A percentile compares a stretch with the other conserved stretches of the same genome.
phyloP scores from a whole-genome alignment of 2,113 vertebrate genomes.

The Phrynocephalus versicolor region DNA sequence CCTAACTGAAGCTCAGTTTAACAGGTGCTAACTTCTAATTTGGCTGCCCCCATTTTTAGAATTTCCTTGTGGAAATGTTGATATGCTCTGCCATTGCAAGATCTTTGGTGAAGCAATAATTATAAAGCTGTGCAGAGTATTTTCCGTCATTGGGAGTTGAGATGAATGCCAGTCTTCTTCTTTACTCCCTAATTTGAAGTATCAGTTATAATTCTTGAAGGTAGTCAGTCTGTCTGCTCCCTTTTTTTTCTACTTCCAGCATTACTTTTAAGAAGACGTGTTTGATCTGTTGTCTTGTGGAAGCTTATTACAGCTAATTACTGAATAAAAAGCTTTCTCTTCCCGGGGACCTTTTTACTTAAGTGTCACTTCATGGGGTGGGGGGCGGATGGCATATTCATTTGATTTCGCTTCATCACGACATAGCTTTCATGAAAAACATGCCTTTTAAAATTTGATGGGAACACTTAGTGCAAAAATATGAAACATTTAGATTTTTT shows the following conservation, averaged over 20 bases:
- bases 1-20: too few species aligned
- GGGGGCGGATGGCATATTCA: conserved; percentile 19
- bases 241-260: conserved; percentile 8
- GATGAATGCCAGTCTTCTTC: conserved; percentile 37
- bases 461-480: conserved; percentile 36
- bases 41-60: too few species aligned
- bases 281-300: conserved; percentile 67
- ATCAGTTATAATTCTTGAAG: conserved; percentile 29
- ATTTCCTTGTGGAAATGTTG: too few species aligned
- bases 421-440: conserved; percentile 47
- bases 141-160: conserved; percentile 12
- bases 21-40: too few species aligned
- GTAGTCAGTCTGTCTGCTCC: conserved; percentile 4
- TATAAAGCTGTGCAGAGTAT: too few species aligned
- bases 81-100: too few species aligned
- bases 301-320: conserved; percentile 67
- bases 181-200: conserved; percentile 19
- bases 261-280: conserved; percentile 50
- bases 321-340: conserved; percentile 54
- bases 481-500: conserved; percentile 26
- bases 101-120: too few species aligned
- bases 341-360: conserved; percentile 13
- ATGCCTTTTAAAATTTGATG: conserved; percentile 22
- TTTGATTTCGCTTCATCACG: conserved; percentile 52
- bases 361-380: conserved; percentile 26